These are phyloP conservation scores for Actenoides lindsayi DNA, from an alignment of 2,113 vertebrate species.

Conservation along the genomic window DNA sequence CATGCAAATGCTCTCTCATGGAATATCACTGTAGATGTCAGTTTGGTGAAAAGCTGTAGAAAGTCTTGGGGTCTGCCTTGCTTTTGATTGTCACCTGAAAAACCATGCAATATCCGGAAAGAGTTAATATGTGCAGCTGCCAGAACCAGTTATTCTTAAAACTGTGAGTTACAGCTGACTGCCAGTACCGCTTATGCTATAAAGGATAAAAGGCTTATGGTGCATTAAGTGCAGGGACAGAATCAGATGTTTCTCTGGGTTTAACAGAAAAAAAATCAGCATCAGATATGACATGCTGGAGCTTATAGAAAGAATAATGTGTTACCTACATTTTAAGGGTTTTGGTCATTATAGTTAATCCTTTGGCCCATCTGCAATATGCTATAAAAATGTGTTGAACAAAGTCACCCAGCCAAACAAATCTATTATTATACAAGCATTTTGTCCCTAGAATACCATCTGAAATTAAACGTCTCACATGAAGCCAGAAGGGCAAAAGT, in stretches of 20 bases:
- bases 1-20: accelerated
- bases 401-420: not conserved
- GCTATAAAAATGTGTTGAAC: not conserved
- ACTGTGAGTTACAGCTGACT: not conserved
- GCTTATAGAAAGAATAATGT: not conserved
- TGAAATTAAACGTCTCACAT: not conserved
- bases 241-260: not conserved
- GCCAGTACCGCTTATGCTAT: not conserved
- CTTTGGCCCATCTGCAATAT: not conserved
- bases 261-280: not conserved
- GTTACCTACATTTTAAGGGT: not conserved
- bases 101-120: not conserved
- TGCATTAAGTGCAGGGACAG: not conserved
- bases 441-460: not conserved
- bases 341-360: not conserved
- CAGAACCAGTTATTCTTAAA: not conserved
- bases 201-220: not conserved
- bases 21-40: not conserved
- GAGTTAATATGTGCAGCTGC: not conserved
- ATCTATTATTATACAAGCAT: not conserved
- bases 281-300: not conserved
- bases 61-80: not conserved
- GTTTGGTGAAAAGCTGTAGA: not conserved
- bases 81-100: not conserved
- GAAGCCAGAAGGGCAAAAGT: not conserved